Conservation (phyloP, 2,113 vertebrate species). For the Pedetes capensis region DNA sequence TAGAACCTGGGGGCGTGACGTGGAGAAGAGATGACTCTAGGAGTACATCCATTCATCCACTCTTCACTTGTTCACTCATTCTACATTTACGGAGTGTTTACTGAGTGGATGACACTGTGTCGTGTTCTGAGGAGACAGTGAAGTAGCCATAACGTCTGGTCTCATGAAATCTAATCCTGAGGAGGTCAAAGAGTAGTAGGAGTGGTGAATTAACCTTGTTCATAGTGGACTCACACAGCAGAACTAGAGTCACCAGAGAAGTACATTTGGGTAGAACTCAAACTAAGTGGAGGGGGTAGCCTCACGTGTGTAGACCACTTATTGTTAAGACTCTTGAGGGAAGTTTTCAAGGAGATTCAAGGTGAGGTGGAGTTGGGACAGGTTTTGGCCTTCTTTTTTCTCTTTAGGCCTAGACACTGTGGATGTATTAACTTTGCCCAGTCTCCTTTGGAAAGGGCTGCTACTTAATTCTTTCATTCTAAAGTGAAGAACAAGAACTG, state of each 20-base stretch:
- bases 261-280: background rate
- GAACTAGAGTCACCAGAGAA: background rate
- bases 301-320: background rate
- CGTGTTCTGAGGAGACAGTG: background rate
- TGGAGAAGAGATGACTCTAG: background rate
- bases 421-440: background rate
- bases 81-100: background rate
- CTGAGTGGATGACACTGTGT: background rate
- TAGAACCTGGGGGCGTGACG: no score
- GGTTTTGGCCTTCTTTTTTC: background rate
- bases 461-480: background rate
- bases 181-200: background rate
- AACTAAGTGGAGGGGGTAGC: background rate
- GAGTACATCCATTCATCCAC: background rate
- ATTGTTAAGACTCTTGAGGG: background rate
- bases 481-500: background rate
- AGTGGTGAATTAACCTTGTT: background rate
- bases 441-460: background rate
- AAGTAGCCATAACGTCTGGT: background rate
- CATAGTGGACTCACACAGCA: background rate
- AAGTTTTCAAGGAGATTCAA: background rate
- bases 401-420: background rate
- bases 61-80: background rate
- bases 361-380: background rate
- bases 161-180: background rate